Base-by-base conservation (phyloP, 2,797 vertebrate genomes). In the Ambastaia sidthimunki region DNA sequence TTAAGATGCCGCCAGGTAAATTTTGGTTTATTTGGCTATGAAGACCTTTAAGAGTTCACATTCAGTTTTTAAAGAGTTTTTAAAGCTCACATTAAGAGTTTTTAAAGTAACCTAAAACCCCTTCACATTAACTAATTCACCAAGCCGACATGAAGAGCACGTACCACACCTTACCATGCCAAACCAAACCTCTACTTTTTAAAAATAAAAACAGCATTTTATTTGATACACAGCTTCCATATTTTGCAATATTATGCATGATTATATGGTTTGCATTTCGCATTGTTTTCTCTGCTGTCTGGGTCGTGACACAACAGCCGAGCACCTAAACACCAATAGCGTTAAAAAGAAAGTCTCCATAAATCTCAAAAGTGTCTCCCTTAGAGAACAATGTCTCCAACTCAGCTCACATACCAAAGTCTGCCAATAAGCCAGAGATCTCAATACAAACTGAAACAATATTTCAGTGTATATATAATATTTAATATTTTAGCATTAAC, bases 1-100 rank as follows among this genome's bases (percentile, higher is more conserved):
- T 2, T 71, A n/a, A 71, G n/a, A 52, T 1, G 52, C 6, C 34
- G 2, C 19, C 55, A 52, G 50, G 76, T 78, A 78, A 63, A 78
- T 19, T 50, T 15, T 1, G 15, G 23, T 62, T 71, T 78, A 78
- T 63, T 59, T 63, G 68, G 28, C 16, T 34, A 12, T 50, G 3
- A 23, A 5, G 3, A 50, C 62, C 5, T 78, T 59, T 0, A n/a
- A n/a, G n/a, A n/a, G n/a, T n/a, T n/a, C n/a, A n/a, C n/a, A n/a
- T n/a, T n/a, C n/a, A n/a, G n/a, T n/a, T n/a, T n/a, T n/a, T n/a
- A n/a, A n/a, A n/a, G n/a, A n/a, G n/a, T n/a, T n/a, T n/a, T n/a
- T n/a, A n/a, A n/a, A n/a, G n/a, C n/a, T n/a, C n/a, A n/a, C n/a
- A n/a, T n/a, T n/a, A n/a, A 0, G n/a, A 7, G 48, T 15, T 52